These are phyloP conservation scores for Drosophila falleni DNA, from an alignment of 2,888 invertebrate genomes.

Conservation along the genomic window DNA sequence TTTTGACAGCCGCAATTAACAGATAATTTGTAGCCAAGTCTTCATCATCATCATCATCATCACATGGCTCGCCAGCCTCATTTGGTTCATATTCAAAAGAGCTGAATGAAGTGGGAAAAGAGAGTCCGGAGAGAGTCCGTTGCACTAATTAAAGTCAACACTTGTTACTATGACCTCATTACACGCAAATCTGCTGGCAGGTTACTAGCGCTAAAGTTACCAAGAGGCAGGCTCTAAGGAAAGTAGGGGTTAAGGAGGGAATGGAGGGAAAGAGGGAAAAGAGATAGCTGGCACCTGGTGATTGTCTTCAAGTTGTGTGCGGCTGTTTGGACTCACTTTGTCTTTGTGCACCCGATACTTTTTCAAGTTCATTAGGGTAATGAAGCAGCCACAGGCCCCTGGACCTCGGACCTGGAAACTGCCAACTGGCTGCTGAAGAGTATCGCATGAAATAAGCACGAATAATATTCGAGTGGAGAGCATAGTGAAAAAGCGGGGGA, in stretches of 20 bases:
- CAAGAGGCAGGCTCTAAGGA: background rate
- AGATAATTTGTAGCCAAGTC: constrained; percentile 60
- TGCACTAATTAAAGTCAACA: constrained; percentile 79
- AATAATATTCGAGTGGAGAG: constrained; percentile 25
- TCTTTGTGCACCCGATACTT: constrained; percentile 77
- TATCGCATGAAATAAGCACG: constrained; percentile 21
- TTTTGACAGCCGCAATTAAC: constrained; percentile 56
- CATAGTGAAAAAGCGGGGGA: constrained; percentile 34
- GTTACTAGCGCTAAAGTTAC: constrained; percentile 46
- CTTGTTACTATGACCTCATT: constrained; percentile 78
- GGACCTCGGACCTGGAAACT: constrained; percentile 20
- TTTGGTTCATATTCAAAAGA: constrained; percentile 43
- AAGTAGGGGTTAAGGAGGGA: background rate
- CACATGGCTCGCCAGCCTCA: constrained; percentile 56
- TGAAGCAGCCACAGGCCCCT: constrained; percentile 70
- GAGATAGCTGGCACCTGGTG: constrained; percentile 56
- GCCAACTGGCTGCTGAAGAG: background rate
- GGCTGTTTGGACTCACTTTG: constrained; percentile 53
- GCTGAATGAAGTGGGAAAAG: constrained; percentile 13
- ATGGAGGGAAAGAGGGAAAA: background rate
- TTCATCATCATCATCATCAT: constrained; percentile 16
- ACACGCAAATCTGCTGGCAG: constrained; percentile 69
- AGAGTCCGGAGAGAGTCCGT: constrained; percentile 20
- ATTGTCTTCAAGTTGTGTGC: constrained; percentile 61
- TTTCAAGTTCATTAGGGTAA: constrained; percentile 81